These are phyloP conservation scores for Nomia melanderi DNA, from an alignment of 1,140 invertebrate genomes.

Conservation along the genomic window DNA sequence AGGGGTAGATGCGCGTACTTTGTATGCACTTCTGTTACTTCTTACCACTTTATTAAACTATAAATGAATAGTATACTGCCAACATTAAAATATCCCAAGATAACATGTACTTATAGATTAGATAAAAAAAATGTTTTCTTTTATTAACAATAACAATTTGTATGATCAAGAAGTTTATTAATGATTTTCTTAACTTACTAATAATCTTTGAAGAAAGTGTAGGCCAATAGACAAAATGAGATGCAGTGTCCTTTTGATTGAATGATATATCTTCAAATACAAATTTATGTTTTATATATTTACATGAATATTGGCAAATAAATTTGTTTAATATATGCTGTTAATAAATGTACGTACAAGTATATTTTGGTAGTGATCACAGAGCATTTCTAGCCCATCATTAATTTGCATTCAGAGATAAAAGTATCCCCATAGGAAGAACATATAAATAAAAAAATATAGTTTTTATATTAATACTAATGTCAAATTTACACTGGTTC, in stretches of 20 bases:
- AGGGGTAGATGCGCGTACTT: no score
- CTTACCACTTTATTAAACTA: no score
- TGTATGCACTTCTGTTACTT: no score
- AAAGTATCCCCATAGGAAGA: no score
- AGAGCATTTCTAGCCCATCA: neutral
- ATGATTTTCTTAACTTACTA: neutral
- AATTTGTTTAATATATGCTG: neutral
- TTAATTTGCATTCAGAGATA: neutral
- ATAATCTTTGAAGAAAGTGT: conserved; percentile 27
- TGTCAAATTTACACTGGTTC: neutral
- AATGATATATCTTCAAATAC: conserved; percentile 56
- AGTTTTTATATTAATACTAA: neutral
- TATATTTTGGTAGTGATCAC: neutral
- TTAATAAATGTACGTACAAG: neutral
- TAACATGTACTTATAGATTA: no score
- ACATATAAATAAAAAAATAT: neutral
- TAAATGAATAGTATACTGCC: no score
- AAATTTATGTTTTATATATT: conserved; percentile 28
- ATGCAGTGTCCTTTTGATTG: conserved; percentile 37
- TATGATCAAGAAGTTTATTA: conserved; percentile 43
- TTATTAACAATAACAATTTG: neutral
- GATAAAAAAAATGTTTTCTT: neutral
- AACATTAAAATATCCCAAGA: no score
- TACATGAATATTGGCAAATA: conserved; percentile 13
- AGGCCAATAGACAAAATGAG: conserved; percentile 55